Evolutionary conservation across 2,113 vertebrate genomes (phyloP), one percentile per base, ranked within the genome.

Genomic region (Acanthochromis polyacanthus): DNA sequence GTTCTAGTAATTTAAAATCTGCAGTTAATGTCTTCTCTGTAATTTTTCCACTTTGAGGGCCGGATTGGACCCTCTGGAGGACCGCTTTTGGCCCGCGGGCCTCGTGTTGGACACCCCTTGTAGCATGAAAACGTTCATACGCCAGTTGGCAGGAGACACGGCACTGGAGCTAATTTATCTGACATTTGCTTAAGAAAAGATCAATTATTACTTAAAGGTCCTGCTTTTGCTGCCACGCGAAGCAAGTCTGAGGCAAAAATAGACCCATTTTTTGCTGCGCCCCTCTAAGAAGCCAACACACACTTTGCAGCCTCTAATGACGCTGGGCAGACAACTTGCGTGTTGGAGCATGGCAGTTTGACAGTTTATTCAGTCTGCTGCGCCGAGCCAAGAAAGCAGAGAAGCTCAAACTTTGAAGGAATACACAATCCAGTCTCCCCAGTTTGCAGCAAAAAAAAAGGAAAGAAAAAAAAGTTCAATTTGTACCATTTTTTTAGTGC

Each of bases 281-380:
- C 50, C 20, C 3, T 76, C 28, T 67, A 40, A 73, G 20, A 53
- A 67, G 55, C 57, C 45, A 76, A 57, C 70, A 20, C 70, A 67
- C 60, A 57, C 59, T 16, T 69, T 43, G 17, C 40, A 43, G 46
- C 28, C 57, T 59, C 58, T 51, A 43, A 76, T 57, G 30, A 38
- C 6, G 52, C 30, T 53, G 40, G 65, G 57, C 61, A 75, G 57
- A 64, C 51, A 65, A 72, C 43, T 38, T 67, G 61, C 23, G 60
- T 36, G n/a, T 8, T 28, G 51, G 22, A 59, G 22, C 55, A 30
- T 68, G 68, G 59, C 75, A 80, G 50, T 17, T 60, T 56, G 14
- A 72, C 80, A 78, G 61, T 81, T 78, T 62, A 66, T 74, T 64
- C 69, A 73, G 64, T 62, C 69, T 74, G 82, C 17, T 23, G 40